Evolutionary conservation across 2,113 vertebrate genomes (phyloP), one percentile per base, ranked within the genome.

Genomic region (Centropus unirufus): DNA sequence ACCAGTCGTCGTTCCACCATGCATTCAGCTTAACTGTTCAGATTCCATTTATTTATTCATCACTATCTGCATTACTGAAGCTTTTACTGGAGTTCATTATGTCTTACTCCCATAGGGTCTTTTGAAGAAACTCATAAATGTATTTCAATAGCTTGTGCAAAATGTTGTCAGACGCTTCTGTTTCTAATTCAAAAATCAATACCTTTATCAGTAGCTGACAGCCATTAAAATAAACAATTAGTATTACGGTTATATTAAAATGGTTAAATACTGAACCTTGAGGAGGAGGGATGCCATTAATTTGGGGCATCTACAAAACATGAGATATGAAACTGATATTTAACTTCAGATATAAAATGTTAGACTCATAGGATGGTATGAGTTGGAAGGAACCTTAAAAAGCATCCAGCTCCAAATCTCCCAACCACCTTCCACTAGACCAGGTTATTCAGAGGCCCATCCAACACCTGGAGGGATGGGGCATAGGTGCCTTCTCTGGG

Each of bases 131-230:
- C 27, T 67, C 29, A 9, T 54, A 86, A 82, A 79, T 87, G 57
- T 42, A 75, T 87, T 79, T 67, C n/a, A 57, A 3, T 74, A 58
- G 23, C 73, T 91, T 87, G 7, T 77, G 46, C 42, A 49, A 80
- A 88, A 40, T 54, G 23, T 47, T 92, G n/a, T 94, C 27, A 66
- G 16, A 66, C 12, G 10, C 29, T 9, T 63, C 42, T 74, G 44
- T 74, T 93, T 94, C 51, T 73, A 66, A 87, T 92, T 73, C 5
- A 68, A 5, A 86, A 95, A 64, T 54, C 18, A 14, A 49, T 82
- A 51, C 27, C 24, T 88, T 87, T 44, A 40, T 61, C 30, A 49
- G 30, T 58, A 61, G n/a, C 24, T 95, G 83, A 44, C 51, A 86
- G 9, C 26, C 24, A n/a, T 68, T 59, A 46, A 76, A 90, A 26